A percentile compares a stretch with the other conserved stretches of the same genome.
phyloP scores from a whole-genome alignment of 1,140 invertebrate genomes.

The Plutomurus gul region DNA sequence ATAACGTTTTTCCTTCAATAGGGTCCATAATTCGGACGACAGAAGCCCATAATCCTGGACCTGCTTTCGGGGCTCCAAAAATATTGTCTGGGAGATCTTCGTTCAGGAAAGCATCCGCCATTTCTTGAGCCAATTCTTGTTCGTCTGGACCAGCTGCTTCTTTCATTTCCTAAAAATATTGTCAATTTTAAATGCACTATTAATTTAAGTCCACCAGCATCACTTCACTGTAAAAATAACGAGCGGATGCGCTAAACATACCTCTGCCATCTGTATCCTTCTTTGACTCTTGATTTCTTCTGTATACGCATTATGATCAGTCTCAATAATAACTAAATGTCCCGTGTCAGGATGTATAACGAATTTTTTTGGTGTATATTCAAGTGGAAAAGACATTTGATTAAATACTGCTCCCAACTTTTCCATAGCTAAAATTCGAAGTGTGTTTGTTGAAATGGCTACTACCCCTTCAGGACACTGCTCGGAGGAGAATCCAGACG shows the following conservation, averaged over 20 bases:
- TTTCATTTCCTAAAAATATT: constrained; percentile 79
- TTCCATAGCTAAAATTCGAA: constrained; percentile 96
- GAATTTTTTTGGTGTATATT: constrained; percentile 96
- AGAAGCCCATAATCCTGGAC: constrained; percentile 96
- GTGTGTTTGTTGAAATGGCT: constrained; percentile 96
- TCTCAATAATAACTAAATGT: constrained; percentile 91
- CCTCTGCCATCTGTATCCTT: constrained; percentile 75
- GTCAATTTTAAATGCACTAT: neutral
- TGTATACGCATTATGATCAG: constrained; percentile 98
- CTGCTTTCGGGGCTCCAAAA: constrained; percentile 96
- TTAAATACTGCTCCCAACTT: constrained; percentile 99
- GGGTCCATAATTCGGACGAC: constrained; percentile 89
- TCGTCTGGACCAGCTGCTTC: constrained; percentile 95
- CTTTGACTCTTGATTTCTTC: constrained; percentile 93
- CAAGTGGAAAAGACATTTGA: constrained; percentile 82
- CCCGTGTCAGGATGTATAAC: constrained; percentile 90
- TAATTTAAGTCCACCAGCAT: neutral
- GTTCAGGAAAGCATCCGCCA: constrained; percentile 94
- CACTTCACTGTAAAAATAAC: neutral
- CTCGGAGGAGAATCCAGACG: constrained; percentile 96
- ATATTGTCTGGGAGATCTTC: constrained; percentile 91
- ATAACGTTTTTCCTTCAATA: constrained; percentile 78
- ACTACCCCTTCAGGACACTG: constrained; percentile 99
- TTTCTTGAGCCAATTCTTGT: constrained; percentile 90
- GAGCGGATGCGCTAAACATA: constrained; percentile 55